phyloP scores from a whole-genome alignment of 2,888 invertebrate species.

The Xanthorhoe designata region DNA sequence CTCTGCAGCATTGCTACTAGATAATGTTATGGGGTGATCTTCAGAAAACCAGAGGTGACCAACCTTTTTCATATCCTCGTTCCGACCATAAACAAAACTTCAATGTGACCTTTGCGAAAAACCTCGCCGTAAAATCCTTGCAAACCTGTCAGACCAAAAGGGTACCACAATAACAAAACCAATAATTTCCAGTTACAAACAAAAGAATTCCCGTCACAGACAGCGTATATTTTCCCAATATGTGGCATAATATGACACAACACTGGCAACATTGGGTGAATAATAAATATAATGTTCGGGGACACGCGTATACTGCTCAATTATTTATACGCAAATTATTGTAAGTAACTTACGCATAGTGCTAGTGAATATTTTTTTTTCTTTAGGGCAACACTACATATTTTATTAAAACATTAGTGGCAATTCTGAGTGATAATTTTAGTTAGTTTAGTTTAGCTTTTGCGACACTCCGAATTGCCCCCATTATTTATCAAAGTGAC shows the following conservation, averaged over 20 bases:
- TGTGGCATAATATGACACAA: constrained; percentile 81
- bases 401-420: constrained; percentile 17
- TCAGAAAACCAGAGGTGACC: constrained; percentile 22
- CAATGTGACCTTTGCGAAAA: constrained; percentile 21
- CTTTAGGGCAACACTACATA: constrained; percentile 26
- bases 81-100: constrained; percentile 18
- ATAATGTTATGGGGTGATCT: constrained; percentile 6
- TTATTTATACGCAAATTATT: constrained; percentile 82
- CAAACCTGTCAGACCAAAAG: constrained; percentile 36
- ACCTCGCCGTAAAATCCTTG: constrained; percentile 27
- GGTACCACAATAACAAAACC: constrained; percentile 42
- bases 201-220: constrained; percentile 73
- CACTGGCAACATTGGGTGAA: constrained; percentile 79
- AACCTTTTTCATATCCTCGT: constrained; percentile 22
- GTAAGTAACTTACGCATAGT: constrained; percentile 67
- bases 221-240: constrained; percentile 79
- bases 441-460: too few species aligned
- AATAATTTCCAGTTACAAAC: constrained; percentile 48
- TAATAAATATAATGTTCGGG: constrained; percentile 77
- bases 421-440: too few species aligned
- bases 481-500: constrained; percentile 3
- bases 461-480: too few species aligned
- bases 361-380: constrained; percentile 29
- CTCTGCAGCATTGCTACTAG: too few species aligned
- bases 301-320: constrained; percentile 74